Percentiles rank a stretch among this genome's conserved stretches.
These are phyloP conservation scores for Podarcis lilfordi DNA, from an alignment of 2,797 vertebrate genomes.

Conservation along the genomic window DNA sequence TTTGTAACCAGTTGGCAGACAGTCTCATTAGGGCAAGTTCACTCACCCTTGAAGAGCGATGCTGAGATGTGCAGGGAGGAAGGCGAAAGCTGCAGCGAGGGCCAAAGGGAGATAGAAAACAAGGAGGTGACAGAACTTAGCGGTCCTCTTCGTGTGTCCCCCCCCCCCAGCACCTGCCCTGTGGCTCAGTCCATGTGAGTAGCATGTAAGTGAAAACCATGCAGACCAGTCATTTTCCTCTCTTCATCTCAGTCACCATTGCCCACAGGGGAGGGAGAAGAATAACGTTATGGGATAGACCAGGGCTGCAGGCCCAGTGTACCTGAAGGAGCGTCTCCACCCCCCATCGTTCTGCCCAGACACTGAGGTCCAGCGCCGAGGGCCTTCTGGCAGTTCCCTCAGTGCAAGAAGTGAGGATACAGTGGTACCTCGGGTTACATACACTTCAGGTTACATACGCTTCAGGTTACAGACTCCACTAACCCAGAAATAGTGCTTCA, in stretches of 20 bases:
- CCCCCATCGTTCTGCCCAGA: too few relatives aligned
- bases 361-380: too few relatives aligned
- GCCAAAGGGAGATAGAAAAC: background rate
- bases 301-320: too few relatives aligned
- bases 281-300: background rate
- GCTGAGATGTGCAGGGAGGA: background rate
- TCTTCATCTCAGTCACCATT: background rate
- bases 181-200: background rate
- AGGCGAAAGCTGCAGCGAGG: background rate
- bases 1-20: constrained; percentile 59
- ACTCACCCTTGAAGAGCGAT: background rate
- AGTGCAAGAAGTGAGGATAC: too few relatives aligned
- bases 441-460: too few relatives aligned
- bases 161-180: background rate
- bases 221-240: too few relatives aligned
- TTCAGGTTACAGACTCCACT: too few relatives aligned
- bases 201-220: background rate
- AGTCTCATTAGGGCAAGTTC: constrained; percentile 2
- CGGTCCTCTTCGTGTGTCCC: too few relatives aligned
- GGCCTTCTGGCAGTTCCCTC: too few relatives aligned
- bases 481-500: too few relatives aligned
- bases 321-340: too few relatives aligned
- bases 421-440: too few relatives aligned
- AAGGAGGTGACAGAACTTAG: background rate
- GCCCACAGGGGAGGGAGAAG: background rate